Evolutionary conservation across 2,888 invertebrate genomes (phyloP).

Genomic region (Spisula subtruncata): DNA sequence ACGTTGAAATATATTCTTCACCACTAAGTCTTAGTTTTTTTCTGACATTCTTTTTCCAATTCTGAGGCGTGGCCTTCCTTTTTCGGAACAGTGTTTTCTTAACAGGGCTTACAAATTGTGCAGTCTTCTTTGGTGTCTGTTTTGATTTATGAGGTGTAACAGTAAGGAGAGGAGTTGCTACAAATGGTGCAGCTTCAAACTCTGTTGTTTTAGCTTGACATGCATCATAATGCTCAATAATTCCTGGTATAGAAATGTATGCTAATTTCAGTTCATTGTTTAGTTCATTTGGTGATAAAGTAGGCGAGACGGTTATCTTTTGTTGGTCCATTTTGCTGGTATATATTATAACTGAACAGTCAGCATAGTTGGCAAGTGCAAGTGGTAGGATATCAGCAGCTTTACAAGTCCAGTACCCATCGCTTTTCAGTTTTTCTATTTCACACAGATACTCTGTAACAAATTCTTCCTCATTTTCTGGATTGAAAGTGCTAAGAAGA

Average conservation of each 20-base stretch:
- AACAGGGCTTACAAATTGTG: too few relatives aligned
- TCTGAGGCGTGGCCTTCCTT: not conserved
- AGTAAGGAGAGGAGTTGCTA: not conserved
- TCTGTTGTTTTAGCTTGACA: not conserved
- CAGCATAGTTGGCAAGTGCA: not conserved
- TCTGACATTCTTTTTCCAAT: not conserved
- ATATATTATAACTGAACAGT: conserved; percentile 21
- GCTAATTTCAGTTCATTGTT: not conserved
- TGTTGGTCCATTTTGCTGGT: conserved; percentile 22
- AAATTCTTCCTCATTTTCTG: conserved; percentile 18
- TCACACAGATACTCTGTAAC: too few relatives aligned
- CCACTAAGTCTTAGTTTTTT: conserved; percentile 6
- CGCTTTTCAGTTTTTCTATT: too few relatives aligned
- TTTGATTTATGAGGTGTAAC: not conserved
- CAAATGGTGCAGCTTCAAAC: not conserved
- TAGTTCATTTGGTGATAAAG: not conserved
- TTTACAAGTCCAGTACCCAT: too few relatives aligned
- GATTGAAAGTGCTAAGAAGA: too few relatives aligned
- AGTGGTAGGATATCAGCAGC: too few relatives aligned
- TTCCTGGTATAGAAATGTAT: not conserved
- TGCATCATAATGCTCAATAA: too few relatives aligned
- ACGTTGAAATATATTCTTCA: too few relatives aligned
- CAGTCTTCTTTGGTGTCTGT: too few relatives aligned
- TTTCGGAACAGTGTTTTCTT: too few relatives aligned
- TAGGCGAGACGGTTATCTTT: not conserved